A percentile compares a stretch with the other conserved stretches of the same genome.
These are phyloP conservation scores for Leptobrachium leishanense DNA, from an alignment of 2,113 vertebrate genomes.

Conservation along the genomic window DNA sequence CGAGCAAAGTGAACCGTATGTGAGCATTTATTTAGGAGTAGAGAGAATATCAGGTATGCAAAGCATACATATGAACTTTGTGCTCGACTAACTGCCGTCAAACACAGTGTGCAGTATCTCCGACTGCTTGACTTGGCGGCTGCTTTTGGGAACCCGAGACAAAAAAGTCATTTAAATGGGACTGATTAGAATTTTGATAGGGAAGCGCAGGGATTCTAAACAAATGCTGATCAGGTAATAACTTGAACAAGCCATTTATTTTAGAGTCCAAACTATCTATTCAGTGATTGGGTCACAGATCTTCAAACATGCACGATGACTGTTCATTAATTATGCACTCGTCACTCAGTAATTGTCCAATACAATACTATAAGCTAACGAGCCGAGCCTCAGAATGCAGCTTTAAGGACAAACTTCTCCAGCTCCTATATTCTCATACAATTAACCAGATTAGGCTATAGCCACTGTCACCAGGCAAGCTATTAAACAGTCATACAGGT, in stretches of 20 bases:
- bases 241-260: constrained; percentile 61
- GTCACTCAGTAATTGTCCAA: constrained; percentile 52
- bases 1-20: too few species aligned
- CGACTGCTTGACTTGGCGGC: too few species aligned
- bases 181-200: constrained; percentile 59
- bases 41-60: too few species aligned
- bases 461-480: constrained; percentile 7
- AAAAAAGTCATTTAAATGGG: constrained; percentile 57
- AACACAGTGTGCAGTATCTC: too few species aligned
- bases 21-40: too few species aligned
- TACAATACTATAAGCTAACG: constrained; percentile 53
- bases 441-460: constrained; percentile 12
- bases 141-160: too few species aligned
- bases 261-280: constrained; percentile 52
- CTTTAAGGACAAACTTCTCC: constrained; percentile 45
- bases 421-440: constrained; percentile 24
- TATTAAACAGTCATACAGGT: constrained; percentile 33
- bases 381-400: too few species aligned
- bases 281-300: constrained; percentile 54
- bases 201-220: constrained; percentile 57
- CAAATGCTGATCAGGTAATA: constrained; percentile 57
- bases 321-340: too few species aligned
- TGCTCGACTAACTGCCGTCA: too few species aligned
- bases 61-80: too few species aligned
- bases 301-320: constrained; percentile 45